Evolutionary conservation across 2,797 vertebrate genomes (phyloP), one percentile per base, ranked within the genome.

Genomic region (Esox lucius): DNA sequence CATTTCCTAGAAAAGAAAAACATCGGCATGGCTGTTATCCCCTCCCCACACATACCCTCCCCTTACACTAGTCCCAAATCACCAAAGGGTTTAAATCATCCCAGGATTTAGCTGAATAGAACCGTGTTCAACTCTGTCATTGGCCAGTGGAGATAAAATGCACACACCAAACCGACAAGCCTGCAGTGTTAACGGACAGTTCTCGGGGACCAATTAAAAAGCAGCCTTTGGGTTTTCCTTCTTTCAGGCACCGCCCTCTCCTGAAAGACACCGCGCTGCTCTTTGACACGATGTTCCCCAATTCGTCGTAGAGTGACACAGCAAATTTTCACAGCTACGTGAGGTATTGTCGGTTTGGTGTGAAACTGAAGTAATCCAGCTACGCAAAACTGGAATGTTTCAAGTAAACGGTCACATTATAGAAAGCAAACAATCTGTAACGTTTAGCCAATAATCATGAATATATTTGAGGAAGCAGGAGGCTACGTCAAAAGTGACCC

Each of bases 41-140:
- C 87, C 75, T 56, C 77, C 81, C 83, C 6, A 22, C 33, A 68
- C 13, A 31, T 26, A 48, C 65, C 61, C 31, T 24, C 65, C 56
- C 31, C 35, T 42, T 35, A 80, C 56, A 78, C 28, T 17, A 62
- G 83, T 42, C 74, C 79, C 59, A 75, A 64, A 80, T 82, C 81
- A 51, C 73, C 15, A 39, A 24, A 75, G 64, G 26, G 56, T 46
- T 78, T 70, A 64, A 42, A 76, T 80, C 77, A 71, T 75, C 65
- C 35, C 26, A 13, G 75, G 80, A 85, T 84, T 87, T 69, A 77
- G 79, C 11, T 12, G 56, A 76, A 68, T 46, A 42, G 69, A 49
- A 61, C 68, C 77, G 83, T 46, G 42, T 77, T 86, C 71, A 71
- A 53, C 73, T 69, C 70, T 66, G 68, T 82, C 68, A 68, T 70